phyloP scores from a whole-genome alignment of 1,140 invertebrate species.

The Trichogramma pretiosum region DNA sequence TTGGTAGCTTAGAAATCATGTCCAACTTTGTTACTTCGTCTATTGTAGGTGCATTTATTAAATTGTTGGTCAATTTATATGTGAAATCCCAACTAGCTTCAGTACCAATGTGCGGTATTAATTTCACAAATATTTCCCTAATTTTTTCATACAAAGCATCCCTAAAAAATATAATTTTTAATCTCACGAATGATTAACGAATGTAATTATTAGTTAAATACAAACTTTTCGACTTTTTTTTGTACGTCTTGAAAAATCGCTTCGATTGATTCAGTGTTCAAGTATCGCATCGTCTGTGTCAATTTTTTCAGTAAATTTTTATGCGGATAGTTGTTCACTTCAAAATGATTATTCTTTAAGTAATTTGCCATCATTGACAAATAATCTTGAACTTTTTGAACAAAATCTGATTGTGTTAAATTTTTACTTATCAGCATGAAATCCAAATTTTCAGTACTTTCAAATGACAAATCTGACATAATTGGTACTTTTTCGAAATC shows the following conservation, averaged over 20 bases:
- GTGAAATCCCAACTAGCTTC: slow-evolving; percentile 32
- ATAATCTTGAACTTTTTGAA: slow-evolving; percentile 30
- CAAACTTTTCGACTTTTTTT: background rate
- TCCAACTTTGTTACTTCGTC: slow-evolving; percentile 21
- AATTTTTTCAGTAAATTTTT: slow-evolving; percentile 36
- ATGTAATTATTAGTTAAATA: slow-evolving; percentile 2
- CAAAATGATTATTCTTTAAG: slow-evolving; percentile 35
- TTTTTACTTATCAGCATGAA: too few relatives aligned
- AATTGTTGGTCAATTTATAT: slow-evolving; percentile 29
- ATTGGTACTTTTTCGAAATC: slow-evolving; percentile 21
- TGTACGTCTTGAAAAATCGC: slow-evolving; percentile 26
- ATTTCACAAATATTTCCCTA: slow-evolving; percentile 38
- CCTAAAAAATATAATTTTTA: background rate
- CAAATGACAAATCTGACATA: too few relatives aligned
- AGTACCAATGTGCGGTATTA: slow-evolving; percentile 41
- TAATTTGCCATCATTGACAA: slow-evolving; percentile 33
- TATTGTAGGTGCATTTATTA: slow-evolving; percentile 28
- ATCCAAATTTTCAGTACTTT: too few relatives aligned
- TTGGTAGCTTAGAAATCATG: slow-evolving; percentile 35
- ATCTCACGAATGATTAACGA: background rate
- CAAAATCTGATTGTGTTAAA: too few relatives aligned
- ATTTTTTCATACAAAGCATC: too few relatives aligned
- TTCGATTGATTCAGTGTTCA: slow-evolving; percentile 31
- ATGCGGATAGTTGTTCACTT: slow-evolving; percentile 28
- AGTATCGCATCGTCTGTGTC: slow-evolving; percentile 25